Conservation (phyloP, 1,140 invertebrate species). For the Drosophila tani region DNA sequence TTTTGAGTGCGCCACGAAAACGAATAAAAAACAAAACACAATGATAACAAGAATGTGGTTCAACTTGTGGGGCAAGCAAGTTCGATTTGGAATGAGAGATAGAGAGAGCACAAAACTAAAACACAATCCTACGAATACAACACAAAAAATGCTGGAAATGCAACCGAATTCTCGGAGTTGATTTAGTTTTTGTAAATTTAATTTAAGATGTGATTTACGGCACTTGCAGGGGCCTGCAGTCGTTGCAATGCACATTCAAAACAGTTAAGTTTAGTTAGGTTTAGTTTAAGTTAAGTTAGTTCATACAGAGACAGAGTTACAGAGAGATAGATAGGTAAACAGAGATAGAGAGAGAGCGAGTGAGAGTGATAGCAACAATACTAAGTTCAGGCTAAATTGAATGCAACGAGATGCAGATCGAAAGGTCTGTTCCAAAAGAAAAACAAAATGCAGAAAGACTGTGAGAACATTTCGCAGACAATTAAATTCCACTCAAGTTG, state of each 20-base stretch:
- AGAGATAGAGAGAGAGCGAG: constrained; percentile 60
- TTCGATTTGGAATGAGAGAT: constrained; percentile 41
- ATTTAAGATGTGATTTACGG: constrained; percentile 31
- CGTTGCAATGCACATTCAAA: constrained; percentile 76
- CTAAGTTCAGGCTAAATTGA: constrained; percentile 68
- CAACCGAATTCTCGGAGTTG: constrained; percentile 34
- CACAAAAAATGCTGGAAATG: constrained; percentile 71
- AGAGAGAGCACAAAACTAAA: constrained; percentile 55
- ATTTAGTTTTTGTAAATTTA: constrained; percentile 34
- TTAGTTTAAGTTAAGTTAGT: constrained; percentile 33
- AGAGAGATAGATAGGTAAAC: constrained; percentile 52
- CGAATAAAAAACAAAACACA: constrained; percentile 19
- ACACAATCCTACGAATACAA: constrained; percentile 78
- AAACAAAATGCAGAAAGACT: constrained; percentile 49
- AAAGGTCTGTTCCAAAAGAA: constrained; percentile 48
- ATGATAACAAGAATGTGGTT: constrained; percentile 22
- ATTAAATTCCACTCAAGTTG: constrained; percentile 65
- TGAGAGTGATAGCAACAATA: constrained; percentile 70
- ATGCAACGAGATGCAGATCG: constrained; percentile 53
- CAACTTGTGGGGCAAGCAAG: constrained; percentile 53
- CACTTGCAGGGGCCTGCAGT: constrained; percentile 50
- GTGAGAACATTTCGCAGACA: constrained; percentile 48
- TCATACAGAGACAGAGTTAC: constrained; percentile 55
- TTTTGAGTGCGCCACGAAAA: constrained; percentile 59
- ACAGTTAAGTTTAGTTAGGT: constrained; percentile 51